Base-by-base conservation (phyloP, 2,888 invertebrate species). In the Cacoxenus indagator region DNA sequence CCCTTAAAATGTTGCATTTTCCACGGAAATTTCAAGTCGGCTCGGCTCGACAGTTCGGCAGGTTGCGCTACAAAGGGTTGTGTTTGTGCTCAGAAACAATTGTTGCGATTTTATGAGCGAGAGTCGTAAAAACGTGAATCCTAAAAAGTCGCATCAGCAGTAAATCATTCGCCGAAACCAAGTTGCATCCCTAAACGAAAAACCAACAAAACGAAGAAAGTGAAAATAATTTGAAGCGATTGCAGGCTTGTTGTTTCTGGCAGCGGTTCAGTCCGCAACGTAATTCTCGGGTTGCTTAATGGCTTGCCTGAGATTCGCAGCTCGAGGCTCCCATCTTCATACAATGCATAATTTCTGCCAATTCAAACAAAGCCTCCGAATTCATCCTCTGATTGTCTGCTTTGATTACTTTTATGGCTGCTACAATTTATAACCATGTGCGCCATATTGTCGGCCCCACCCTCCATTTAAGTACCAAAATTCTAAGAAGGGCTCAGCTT, bases 1-100 rank as follows among this genome's bases (percentile, higher is more conserved):
- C 14, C 68, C 65, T 73, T 17, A 55, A 48, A 67, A 68, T 51
- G 69, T 73, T 73, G 68, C 71, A 69, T 57, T 76, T 83, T 76
- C 78, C 72, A 69, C 64, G 79, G 77, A 79, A 67, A 77, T 66
- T 67, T 65, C 68, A 73, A 72, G 61, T 67, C 70, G 74, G 64
- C 71, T 66, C 26, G 64, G 66, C 64, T 17, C 54, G 29, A 31
- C 26, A 9, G 54, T 69, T 67, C 43, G 77, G 78, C 81, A 83
- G 78, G 82, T 81, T 81, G 70, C 70, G 51, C 51, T 78, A 81
- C 81, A 82, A 81, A 81, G 81, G 81, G 81, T 81, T 81, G 79
- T 54, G 57, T 6, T 31, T 37, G n/a, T n/a, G 57, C 61, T 61
- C 17, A 22, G 22, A 26, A 77, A 71, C 81, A 82, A 82, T 81